Evolutionary conservation across 2,797 vertebrate genomes (phyloP), one percentile per base, ranked within the genome.

Genomic region (Catostomus latipinnis): DNA sequence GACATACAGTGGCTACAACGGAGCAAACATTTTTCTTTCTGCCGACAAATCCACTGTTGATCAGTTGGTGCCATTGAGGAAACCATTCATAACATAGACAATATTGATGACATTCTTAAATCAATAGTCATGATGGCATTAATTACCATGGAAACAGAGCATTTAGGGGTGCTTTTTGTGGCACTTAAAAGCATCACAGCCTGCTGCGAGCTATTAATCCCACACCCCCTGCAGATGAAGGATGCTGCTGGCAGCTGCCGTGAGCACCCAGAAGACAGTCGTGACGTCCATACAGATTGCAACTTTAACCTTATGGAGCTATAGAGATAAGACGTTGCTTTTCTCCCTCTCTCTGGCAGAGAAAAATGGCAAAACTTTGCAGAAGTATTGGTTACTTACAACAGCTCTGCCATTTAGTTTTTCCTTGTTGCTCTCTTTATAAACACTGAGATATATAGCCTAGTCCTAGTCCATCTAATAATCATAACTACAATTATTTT

Each of bases 191-290:
- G 73, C 66, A 81, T 73, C 73, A 52, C 49, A 8, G 71, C 78
- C 76, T 22, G 78, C 67, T 78, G 76, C 4, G 61, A 84, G 67
- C 78, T 69, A 86, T 85, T 87, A 68, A 85, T 85, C 81, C 80
- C 49, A 72, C 75, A 75, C 82, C 87, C 80, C 72, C 74, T 67
- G 71, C 50, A 72, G 81, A 86, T 87, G 84, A 83, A 58, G 66
- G 82, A 84, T 81, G 81, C 75, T 56, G 50, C 67, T 61, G 66
- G 76, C 78, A 76, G 73, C 78, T 49, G 6, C 66, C 56, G 72
- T 45, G 45, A 79, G 71, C 73, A 82, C 71, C 74, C 79, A 80
- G 71, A 84, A 65, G 78, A 68, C 61, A 72, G 49, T 54, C 71
- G 79, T 76, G 81, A 75, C 83, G 81, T 76, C 50, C 76, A 83